A percentile compares a stretch with the other conserved stretches of the same genome.
Conservation (phyloP, 2,797 vertebrate genomes). For the Chrysocyon brachyurus region DNA sequence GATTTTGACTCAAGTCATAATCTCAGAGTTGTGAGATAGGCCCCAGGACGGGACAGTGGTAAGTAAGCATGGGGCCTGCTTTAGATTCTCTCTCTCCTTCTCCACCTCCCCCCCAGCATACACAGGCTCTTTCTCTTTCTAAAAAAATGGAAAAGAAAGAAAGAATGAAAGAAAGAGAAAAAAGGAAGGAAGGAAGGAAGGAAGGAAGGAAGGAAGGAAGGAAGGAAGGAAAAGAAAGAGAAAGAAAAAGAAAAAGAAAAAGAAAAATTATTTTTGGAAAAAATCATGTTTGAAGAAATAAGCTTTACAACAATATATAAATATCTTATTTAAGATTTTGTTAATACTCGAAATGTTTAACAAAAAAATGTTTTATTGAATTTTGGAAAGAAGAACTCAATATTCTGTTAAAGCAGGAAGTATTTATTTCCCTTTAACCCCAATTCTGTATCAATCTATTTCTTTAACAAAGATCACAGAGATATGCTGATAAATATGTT, state of each 20-base stretch:
- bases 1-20: background rate
- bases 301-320: background rate
- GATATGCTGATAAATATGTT: background rate
- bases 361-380: constrained; percentile 38
- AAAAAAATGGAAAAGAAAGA: too few relatives aligned
- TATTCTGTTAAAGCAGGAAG: constrained; percentile 5
- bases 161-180: too few relatives aligned
- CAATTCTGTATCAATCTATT: background rate
- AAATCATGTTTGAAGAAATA: constrained; percentile 15
- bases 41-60: fast-evolving
- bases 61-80: background rate
- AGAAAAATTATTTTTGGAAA: background rate
- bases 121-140: background rate
- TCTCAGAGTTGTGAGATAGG: background rate
- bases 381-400: constrained; percentile 31
- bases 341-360: constrained; percentile 42
- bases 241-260: too few relatives aligned
- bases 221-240: too few relatives aligned
- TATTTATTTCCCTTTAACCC: background rate
- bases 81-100: background rate
- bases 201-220: too few relatives aligned
- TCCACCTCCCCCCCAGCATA: background rate
- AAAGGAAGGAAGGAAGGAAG: too few relatives aligned
- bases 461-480: background rate
- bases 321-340: constrained; percentile 10